Evolutionary conservation across 2,888 invertebrate genomes (phyloP).

Genomic region (Linyphia triangularis): DNA sequence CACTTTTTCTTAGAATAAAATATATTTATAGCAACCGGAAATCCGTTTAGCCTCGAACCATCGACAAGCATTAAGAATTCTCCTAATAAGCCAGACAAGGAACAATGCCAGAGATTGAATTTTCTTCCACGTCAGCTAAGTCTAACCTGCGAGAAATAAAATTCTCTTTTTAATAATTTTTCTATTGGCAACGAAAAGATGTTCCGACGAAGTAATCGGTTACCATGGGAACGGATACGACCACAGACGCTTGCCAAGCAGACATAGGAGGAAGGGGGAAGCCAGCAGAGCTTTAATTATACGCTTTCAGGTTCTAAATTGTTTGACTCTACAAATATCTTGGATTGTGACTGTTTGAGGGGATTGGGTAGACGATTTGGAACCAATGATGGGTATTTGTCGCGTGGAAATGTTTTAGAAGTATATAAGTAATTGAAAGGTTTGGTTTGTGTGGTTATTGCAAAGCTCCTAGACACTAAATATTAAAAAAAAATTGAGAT

Average conservation of each 20-base stretch:
- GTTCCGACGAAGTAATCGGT: constrained; percentile 45
- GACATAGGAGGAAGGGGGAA: constrained; percentile 4
- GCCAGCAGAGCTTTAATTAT: not conserved
- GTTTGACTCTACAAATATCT: not conserved
- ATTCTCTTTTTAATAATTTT: constrained; percentile 21
- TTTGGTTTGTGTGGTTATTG: no score
- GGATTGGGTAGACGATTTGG: no score
- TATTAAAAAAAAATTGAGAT: no score
- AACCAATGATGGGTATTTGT: no score
- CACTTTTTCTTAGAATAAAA: not conserved
- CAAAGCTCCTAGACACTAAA: no score
- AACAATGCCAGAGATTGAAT: not conserved
- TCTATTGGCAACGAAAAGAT: constrained; percentile 17
- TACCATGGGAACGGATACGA: constrained; percentile 28
- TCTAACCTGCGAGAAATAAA: constrained; percentile 3
- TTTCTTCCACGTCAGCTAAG: not conserved
- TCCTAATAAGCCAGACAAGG: not conserved
- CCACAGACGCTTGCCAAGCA: constrained; percentile 61
- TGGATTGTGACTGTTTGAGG: not conserved
- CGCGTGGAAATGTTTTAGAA: no score
- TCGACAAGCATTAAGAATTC: not conserved
- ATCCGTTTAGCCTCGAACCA: not conserved
- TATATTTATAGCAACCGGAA: not conserved
- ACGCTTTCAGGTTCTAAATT: not conserved
- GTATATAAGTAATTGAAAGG: no score